Evolutionary conservation across 2,888 invertebrate species (phyloP), one percentile per base, ranked within the genome.

Genomic region (Orthosia gothica): DNA sequence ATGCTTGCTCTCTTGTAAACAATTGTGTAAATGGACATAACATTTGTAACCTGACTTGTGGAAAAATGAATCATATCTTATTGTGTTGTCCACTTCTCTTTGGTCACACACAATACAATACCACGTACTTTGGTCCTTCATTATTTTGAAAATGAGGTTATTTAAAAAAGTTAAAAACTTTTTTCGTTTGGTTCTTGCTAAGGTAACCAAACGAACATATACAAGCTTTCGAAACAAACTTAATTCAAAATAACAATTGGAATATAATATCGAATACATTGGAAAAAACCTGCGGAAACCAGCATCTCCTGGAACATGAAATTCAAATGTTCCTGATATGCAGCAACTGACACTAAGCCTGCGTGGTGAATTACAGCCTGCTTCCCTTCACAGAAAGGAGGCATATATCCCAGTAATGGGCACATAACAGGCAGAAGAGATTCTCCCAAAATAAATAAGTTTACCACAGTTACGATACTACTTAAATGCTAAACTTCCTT

Each of bases 1-100:
- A 65, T 50, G 47, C 50, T 76, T 2, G 15, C 3, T 26, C 5
- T 61, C 54, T 9, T 55, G 18, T 57, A 74, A 79, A 66, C 61
- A 54, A 77, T 62, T 13, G 5, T 66, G 82, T 65, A 82, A 77
- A 54, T 18, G 11, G 69, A 70, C n/a, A 2, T 40, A 59, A 1
- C 23, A 57, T 2, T 16, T 62, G 52, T 50, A 66, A 77, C 12
- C 18, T n/a, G 62, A 77, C 13, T 40, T 45, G 9, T 4, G 23
- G 32, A 45, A 69, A 57, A 40, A 52, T 11, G 26, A 65, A 11
- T 20, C 45, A 11, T 50, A 59, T 45, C 32, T n/a, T 40, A 15
- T 15, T 55, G 20, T 59, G n/a, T 45, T 20, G 40, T 20, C 7
- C 5, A 13, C 5, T 58, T 32, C 5, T 40, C 40, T 40, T 40